These are phyloP conservation scores for Tipula lateralis DNA, from an alignment of 2,888 invertebrate genomes.

Conservation along the genomic window DNA sequence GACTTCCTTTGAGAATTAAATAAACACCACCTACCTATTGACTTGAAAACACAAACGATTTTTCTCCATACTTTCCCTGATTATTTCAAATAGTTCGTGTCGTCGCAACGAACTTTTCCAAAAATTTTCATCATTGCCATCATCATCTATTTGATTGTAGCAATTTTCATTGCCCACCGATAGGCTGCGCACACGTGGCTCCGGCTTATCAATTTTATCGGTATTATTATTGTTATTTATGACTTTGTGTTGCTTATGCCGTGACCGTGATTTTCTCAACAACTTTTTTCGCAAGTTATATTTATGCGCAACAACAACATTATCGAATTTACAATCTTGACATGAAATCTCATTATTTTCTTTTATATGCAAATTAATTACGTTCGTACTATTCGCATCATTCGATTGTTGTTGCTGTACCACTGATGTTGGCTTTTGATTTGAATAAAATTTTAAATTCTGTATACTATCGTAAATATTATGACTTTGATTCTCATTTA, in stretches of 20 bases:
- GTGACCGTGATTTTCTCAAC: constrained; percentile 43
- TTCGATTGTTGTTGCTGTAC: neutral
- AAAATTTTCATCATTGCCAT: constrained; percentile 46
- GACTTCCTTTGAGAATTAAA: neutral
- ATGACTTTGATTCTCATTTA: constrained; percentile 36
- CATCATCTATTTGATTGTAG: constrained; percentile 35
- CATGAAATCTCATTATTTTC: neutral
- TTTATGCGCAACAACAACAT: constrained; percentile 20
- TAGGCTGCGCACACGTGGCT: constrained; percentile 48
- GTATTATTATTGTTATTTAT: neutral
- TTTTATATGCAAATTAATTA: constrained; percentile 26
- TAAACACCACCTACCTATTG: constrained; percentile 56
- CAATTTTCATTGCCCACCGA: constrained; percentile 48
- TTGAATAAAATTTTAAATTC: constrained; percentile 44
- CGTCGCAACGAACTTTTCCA: constrained; percentile 70
- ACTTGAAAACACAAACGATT: constrained; percentile 81
- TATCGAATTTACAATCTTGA: constrained; percentile 28
- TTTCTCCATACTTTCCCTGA: constrained; percentile 88
- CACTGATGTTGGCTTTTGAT: constrained; percentile 32
- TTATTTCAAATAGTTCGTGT: constrained; percentile 78
- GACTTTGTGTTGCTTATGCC: neutral
- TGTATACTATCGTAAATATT: constrained; percentile 47
- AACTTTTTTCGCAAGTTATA: constrained; percentile 43
- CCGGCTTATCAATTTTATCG: constrained; percentile 34
- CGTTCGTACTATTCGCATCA: neutral